These are phyloP conservation scores for Ibidorhyncha struthersii DNA, from an alignment of 2,113 vertebrate genomes.

Conservation along the genomic window DNA sequence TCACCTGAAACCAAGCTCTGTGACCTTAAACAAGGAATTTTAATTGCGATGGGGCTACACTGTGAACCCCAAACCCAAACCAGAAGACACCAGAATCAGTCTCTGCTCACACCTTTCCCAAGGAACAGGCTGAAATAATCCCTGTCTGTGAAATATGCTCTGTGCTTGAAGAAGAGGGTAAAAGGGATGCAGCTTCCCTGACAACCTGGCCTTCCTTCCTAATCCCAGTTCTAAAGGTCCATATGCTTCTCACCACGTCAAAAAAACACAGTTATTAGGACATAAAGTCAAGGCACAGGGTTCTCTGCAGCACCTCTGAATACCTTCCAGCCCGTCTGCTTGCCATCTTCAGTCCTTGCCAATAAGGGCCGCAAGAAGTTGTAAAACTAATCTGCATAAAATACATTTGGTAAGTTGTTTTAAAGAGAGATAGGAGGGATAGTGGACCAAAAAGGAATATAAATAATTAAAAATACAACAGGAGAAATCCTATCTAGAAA, in stretches of 20 bases:
- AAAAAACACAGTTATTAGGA: background rate
- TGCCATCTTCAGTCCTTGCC: background rate
- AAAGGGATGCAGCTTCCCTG: background rate
- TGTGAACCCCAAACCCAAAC: background rate
- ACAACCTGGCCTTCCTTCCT: background rate
- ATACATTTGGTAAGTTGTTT: background rate
- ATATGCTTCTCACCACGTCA: background rate
- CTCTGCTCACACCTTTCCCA: background rate
- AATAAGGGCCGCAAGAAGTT: background rate
- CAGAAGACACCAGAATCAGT: background rate
- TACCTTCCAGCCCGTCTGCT: background rate
- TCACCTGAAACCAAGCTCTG: background rate
- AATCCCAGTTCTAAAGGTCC: background rate
- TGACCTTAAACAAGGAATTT: background rate
- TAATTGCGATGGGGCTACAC: background rate
- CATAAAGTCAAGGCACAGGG: background rate
- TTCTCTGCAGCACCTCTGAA: background rate
- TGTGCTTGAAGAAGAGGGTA: background rate
- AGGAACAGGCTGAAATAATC: background rate
- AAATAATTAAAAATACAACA: background rate
- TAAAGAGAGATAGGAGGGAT: background rate
- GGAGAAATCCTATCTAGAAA: background rate
- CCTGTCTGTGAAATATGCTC: background rate
- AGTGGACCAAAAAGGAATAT: background rate
- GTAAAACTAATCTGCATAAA: background rate